Base-by-base conservation (phyloP, 2,888 invertebrate species). In the Drosophila anomelani region DNA sequence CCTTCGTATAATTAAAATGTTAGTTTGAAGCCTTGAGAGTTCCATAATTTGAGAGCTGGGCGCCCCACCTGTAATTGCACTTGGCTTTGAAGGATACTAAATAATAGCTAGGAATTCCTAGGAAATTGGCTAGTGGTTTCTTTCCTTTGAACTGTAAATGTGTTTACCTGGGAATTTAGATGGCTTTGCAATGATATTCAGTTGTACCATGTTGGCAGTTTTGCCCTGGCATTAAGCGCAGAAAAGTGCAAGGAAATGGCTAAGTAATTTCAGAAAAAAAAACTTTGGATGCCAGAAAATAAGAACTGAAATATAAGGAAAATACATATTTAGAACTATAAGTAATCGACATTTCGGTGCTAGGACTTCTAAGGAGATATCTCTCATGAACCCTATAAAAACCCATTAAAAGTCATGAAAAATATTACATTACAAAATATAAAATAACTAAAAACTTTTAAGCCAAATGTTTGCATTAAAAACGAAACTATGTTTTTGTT, bases 1-100 rank as follows among this genome's bases (percentile, higher is more conserved):
- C 23, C 38, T 39, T 3, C 46, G 36, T 77, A 66, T 84, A 73
- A 83, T 84, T 80, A 80, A 87, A 77, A 81, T 66, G 78, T 64
- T 73, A 71, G 57, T 67, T 68, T 63, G 41, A 43, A 59, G 59
- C 71, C 73, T 43, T 26, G 58, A 38, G 34, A 34, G 49, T 43
- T 51, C 10, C 72, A 57, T 57, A 68, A 71, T 71, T 57, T 38
- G 20, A 49, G 57, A 23, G 32, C 54, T 10, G 7, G 13, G 29
- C 59, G 15, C 15, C 20, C 13, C 13, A 17, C 26, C 58, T 44
- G 36, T 74, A 47, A 74, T 70, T 64, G 29, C 44, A 20, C 17
- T n/a, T 62, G 49, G 43, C 55, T 54, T 47, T 70, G 51, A 26
- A 39, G 51, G 58, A 12, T 38, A 29, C 13, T 23, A n/a, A 23